These are phyloP conservation scores for Melospiza melodia DNA, from an alignment of 2,113 vertebrate genomes.

Conservation along the genomic window DNA sequence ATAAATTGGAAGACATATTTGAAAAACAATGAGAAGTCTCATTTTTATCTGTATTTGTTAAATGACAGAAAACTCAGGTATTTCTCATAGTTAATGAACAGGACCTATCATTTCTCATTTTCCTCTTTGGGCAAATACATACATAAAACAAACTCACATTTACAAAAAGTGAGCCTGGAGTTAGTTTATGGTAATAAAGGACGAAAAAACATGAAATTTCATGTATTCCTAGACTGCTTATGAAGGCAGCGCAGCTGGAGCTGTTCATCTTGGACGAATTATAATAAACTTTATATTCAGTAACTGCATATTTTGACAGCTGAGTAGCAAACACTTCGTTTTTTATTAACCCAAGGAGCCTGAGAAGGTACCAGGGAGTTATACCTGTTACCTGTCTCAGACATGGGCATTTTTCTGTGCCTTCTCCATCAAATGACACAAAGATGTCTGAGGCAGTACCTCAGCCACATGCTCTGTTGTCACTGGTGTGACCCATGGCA, in stretches of 20 bases:
- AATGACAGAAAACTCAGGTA: background rate
- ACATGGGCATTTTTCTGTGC: background rate
- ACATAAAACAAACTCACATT: background rate
- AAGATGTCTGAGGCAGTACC: background rate
- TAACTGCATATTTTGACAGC: background rate
- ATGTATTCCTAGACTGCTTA: background rate
- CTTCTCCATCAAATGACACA: background rate
- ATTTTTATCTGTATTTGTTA: background rate
- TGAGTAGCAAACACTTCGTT: background rate
- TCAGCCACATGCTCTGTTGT: background rate
- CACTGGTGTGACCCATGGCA: background rate
- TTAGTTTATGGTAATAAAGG: background rate
- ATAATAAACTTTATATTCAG: background rate
- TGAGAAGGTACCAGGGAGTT: background rate
- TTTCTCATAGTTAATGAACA: background rate
- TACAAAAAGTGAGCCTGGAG: background rate
- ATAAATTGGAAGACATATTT: background rate
- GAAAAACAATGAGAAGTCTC: background rate
- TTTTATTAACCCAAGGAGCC: background rate
- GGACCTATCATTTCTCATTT: background rate
- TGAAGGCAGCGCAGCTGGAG: background rate
- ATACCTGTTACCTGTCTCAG: background rate
- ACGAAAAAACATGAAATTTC: background rate
- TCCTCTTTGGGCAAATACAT: background rate
- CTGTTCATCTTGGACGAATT: background rate